Evolutionary conservation across 2,113 vertebrate genomes (phyloP).

Genomic region (Phrynocephalus versicolor): DNA sequence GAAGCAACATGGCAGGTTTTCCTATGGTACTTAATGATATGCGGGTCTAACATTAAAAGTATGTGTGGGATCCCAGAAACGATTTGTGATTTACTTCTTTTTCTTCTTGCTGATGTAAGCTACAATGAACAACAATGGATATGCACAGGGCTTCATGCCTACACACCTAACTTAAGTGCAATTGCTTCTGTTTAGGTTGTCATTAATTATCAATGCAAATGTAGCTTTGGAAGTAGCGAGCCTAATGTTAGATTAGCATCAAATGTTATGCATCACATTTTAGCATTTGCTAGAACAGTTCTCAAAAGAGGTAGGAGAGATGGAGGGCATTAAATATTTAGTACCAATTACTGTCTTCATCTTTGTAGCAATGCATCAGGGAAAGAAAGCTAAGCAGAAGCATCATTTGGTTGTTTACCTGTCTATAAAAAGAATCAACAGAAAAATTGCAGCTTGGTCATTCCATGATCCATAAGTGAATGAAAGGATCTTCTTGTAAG

Average conservation of each 20-base stretch:
- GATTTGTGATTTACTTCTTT: background rate
- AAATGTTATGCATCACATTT: background rate
- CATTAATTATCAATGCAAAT: conserved; percentile 14
- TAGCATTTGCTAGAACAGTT: background rate
- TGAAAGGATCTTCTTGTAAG: background rate
- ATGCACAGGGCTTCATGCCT: background rate
- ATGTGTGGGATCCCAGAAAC: background rate
- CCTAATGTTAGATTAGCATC: conserved; percentile 1
- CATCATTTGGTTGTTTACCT: background rate
- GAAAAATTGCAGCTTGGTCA: background rate
- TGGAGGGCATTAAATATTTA: conserved; percentile 19
- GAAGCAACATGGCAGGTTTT: no score
- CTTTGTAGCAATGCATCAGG: background rate
- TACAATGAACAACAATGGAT: background rate
- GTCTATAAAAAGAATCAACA: background rate
- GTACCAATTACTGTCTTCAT: conserved; percentile 1
- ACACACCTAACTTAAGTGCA: background rate
- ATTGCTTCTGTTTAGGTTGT: background rate
- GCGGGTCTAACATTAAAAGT: background rate
- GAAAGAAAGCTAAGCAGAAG: background rate
- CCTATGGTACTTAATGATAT: background rate
- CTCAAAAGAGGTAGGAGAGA: background rate
- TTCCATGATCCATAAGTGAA: background rate
- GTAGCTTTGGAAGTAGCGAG: background rate
- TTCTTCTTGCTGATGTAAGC: background rate